Evolutionary conservation across 2,797 vertebrate species (phyloP).

Genomic region (Sorex maritimensis): DNA sequence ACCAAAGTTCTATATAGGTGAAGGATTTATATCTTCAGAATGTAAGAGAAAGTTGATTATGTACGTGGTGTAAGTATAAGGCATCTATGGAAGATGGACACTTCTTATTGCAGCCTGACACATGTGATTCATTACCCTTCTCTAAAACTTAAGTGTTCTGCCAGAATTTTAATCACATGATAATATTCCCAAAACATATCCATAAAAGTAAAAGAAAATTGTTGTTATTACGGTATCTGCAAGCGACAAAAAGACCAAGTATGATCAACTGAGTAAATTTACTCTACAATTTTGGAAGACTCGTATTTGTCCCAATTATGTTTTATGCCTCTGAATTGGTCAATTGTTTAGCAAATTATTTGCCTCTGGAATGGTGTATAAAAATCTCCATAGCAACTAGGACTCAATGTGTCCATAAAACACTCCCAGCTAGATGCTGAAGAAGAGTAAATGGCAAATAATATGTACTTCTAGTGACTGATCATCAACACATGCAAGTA

Average conservation of each 20-base stretch:
- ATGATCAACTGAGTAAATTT: no score
- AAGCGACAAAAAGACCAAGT: not conserved
- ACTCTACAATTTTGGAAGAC: slow-evolving; percentile 2
- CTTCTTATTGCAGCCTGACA: not conserved
- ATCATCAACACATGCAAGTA: not conserved
- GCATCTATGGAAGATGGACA: not conserved
- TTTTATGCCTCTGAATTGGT: not conserved
- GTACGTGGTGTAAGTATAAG: not conserved
- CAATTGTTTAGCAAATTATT: not conserved
- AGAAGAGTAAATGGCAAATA: not conserved
- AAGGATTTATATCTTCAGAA: not conserved
- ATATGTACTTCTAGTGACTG: not conserved
- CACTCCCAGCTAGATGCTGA: not conserved
- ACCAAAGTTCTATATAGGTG: not conserved
- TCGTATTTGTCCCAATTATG: not conserved
- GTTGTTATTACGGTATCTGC: not conserved
- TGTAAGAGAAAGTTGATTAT: not conserved
- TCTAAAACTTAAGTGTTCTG: not conserved
- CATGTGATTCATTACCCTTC: not conserved
- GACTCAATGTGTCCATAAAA: not conserved
- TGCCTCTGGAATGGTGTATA: slow-evolving; percentile 22
- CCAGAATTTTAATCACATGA: not conserved
- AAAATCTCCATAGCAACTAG: slow-evolving; percentile 25
- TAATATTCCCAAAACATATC: not conserved
- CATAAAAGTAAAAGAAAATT: not conserved